A percentile compares a stretch with the other conserved stretches of the same genome.
These are phyloP conservation scores for Catamblyrhynchus diadema DNA, from an alignment of 2,797 vertebrate species.

Conservation along the genomic window DNA sequence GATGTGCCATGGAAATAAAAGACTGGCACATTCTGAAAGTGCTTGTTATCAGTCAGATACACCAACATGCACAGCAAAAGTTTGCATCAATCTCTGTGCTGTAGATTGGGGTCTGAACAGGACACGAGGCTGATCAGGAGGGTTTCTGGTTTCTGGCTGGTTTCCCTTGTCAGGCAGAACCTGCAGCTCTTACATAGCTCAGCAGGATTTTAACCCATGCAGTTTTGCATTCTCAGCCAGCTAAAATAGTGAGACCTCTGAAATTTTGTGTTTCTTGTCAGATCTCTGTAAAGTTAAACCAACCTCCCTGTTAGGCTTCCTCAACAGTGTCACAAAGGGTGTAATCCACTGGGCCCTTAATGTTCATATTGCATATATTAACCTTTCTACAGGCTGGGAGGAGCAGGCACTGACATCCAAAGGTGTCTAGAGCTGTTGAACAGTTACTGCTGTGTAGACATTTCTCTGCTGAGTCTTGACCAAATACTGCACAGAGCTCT, in stretches of 20 bases:
- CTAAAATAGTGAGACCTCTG: neutral
- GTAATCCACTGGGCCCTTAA: neutral
- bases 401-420: neutral
- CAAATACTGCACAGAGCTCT: neutral
- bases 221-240: neutral
- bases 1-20: neutral
- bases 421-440: neutral
- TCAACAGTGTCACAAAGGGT: neutral
- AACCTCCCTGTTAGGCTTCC: neutral
- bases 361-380: neutral
- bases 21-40: neutral
- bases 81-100: neutral
- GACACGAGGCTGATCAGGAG: neutral
- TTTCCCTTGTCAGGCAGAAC: neutral
- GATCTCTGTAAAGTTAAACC: neutral
- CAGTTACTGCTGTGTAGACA: neutral
- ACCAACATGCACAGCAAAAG: neutral
- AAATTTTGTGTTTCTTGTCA: neutral
- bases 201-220: neutral
- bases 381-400: neutral
- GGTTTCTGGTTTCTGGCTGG: neutral
- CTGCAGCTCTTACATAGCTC: neutral
- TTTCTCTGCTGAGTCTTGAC: neutral
- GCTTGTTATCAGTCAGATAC: neutral
- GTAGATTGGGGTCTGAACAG: fast-evolving